Base-by-base conservation (phyloP, 2,797 vertebrate species). In the Chloroceryle inda region DNA sequence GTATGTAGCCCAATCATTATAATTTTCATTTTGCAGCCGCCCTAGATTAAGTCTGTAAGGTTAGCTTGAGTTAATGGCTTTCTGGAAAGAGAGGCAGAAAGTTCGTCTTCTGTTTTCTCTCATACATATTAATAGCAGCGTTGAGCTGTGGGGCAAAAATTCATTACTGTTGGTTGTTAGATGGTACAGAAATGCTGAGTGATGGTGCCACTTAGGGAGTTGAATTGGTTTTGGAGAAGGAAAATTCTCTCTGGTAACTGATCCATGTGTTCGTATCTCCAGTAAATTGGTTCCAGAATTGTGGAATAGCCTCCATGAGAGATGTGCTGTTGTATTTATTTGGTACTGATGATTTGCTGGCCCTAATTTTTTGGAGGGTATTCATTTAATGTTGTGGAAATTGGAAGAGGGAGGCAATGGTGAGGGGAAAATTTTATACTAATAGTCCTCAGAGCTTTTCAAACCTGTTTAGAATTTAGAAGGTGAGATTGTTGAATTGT, bases 61-160 rank as follows among this genome's bases (percentile, higher is more conserved):
- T 89, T 94, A 72, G 47, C 38, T 53, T 69, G 55, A 85, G n/a
- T 91, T 90, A 95, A 88, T 95, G 83, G 66, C 66, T 95, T 93
- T 95, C 83, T 93, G 76, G 37, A 29, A 96, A 69, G 50, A 66
- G 8, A 19, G 77, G 29, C 18, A 88, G 40, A 90, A 93, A 74
- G 69, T 88, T 71, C 9, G 1, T 94, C n/a, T 73, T 88, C 69
- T 90, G 33, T 3, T 81, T 91, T 92, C 31, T 94, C 24, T 94
- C 0, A 2, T 63, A 62, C 73, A 69, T 96, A 62, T 84, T 94
- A 92, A 89, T 61, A 80, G 17, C 1, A 2, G 4, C 58, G 56
- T 49, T n/a, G 47, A 95, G 45, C 58, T 88, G 45, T 84, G 66
- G 44, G 73, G 38, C 59, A 94, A 56, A 92, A 94, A 56, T 42